Base-by-base conservation (phyloP, 2,797 vertebrate species). In the Leptoclinus maculatus region DNA sequence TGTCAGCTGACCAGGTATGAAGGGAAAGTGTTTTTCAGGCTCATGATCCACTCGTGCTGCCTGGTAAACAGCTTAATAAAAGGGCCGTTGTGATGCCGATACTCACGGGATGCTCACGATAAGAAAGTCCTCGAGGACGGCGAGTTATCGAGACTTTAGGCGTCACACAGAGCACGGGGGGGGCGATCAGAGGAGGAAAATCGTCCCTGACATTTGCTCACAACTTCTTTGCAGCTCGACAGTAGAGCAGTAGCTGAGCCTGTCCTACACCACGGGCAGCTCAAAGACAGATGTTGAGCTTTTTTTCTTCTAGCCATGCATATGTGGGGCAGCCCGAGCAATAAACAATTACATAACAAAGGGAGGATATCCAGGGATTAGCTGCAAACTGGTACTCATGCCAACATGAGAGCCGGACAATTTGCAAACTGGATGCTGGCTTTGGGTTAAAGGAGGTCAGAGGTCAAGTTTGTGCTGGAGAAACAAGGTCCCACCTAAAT, bases 301-400 rank as follows among this genome's bases (percentile, higher is more conserved):
- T 68, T 45, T 36, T 47, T 23, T 78, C 78, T 65, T 59, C 41
- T 36, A 3, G 19, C 29, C 57, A 29, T 57, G 67, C 71, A 83
- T 74, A 84, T 58, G 71, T 76, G 65, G 79, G 71, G 21, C 87
- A 84, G 54, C 74, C 45, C 29, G 47, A 69, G 78, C 56, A 83
- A 80, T 78, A 89, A 87, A 93, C 88, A 90, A 89, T 83, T 85
- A 60, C 85, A 90, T 85, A 90, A 92, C 87, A 91, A 90, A 73
- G 74, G 49, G 8, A 83, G 85, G 79, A 90, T 85, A 85, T 91
- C 75, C 81, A 84, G 81, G 87, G 86, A 91, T 87, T 88, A 89
- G 74, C 66, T 60, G 62, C 66, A 82, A 82, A 91, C 63, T 51
- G 74, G 29, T 27, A 47, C 73, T 19, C 19, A 57, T 72, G 79